Base-by-base conservation (phyloP, 2,797 vertebrate genomes). In the Coracias cyanogaster region DNA sequence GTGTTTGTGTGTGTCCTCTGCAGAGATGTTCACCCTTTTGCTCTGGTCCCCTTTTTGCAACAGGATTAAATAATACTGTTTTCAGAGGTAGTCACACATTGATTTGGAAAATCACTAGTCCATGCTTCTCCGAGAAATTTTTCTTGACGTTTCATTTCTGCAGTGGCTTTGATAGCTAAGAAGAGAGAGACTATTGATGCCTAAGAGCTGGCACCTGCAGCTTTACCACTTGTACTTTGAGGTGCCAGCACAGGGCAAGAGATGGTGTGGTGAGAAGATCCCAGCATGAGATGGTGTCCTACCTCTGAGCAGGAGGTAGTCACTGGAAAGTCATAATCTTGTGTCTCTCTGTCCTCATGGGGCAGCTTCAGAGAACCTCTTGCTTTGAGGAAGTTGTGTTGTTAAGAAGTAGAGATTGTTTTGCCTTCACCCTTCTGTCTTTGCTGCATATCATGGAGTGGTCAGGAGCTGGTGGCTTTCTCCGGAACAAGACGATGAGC, bases 401-500 rank as follows among this genome's bases (percentile, higher is more conserved):
- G 1, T 1, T 71, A 85, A 22, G 58, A 39, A 37, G 15, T 28
- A 39, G 51, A 45, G 24, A 16, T 24, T 0, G 4, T 12, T 19
- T 84, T 69, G 43, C n/a, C 46, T 86, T 37, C 67, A 41, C 35
- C 15, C 43, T 51, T 43, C 26, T 52, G 52, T 28, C 14, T 60
- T 39, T 51, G 69, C 46, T 65, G 58, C 4, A 1, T 12, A 4
- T 43, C 41, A 9, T 2, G 4, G 60, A 61, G 48, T 1, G 1
- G 26, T 9, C 48, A 12, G 73, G 73, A 78, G 67, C 72, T 64
- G 76, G 43, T 66, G 72, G 12, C 43, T 89, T 77, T 80, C 57
- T 72, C 45, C 1, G 4, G 43, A 25, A 70, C 62, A 21, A 54
- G 3, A 28, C 1, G 1, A 8, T 9, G 35, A 89, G 39, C 29